Conservation (phyloP, 2,888 invertebrate species). For the Orchesellides sinensis region DNA sequence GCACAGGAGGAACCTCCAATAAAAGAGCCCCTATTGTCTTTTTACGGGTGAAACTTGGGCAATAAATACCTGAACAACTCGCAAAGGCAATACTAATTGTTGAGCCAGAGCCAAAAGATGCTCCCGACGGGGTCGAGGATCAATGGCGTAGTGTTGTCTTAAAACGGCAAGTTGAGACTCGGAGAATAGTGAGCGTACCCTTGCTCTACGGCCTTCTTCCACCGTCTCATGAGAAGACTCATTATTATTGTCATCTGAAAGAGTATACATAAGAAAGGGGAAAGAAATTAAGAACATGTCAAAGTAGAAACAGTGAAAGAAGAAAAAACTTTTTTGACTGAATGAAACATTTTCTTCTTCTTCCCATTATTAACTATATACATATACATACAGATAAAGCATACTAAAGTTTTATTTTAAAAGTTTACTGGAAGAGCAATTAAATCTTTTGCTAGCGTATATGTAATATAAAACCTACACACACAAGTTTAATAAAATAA, state of each 20-base stretch:
- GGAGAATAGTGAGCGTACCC: conserved; percentile 95
- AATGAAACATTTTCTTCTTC: conserved; percentile 33
- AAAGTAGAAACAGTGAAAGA: conserved; percentile 20
- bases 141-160: conserved; percentile 91
- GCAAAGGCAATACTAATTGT: conserved; percentile 80
- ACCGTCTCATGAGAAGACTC: conserved; percentile 69
- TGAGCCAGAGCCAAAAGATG: conserved; percentile 94
- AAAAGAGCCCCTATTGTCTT: conserved; percentile 65
- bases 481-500: conserved; percentile 37
- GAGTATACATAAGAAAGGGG: conserved; percentile 26
- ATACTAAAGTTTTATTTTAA: background rate
- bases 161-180: conserved; percentile 95
- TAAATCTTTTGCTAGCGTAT: conserved; percentile 33
- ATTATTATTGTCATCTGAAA: conserved; percentile 69
- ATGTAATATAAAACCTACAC: no score
- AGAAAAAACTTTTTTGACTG: conserved; percentile 42
- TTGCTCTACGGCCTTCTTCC: conserved; percentile 74
- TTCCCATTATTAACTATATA: background rate
- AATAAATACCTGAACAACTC: conserved; percentile 80
- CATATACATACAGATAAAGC: conserved; percentile 13
- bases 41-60: conserved; percentile 62
- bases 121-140: conserved; percentile 95
- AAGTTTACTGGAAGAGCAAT: conserved; percentile 15
- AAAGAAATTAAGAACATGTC: conserved; percentile 46
- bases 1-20: conserved; percentile 56